These are phyloP conservation scores for Rhinella marina DNA, from an alignment of 2,797 vertebrate species.

Conservation along the genomic window DNA sequence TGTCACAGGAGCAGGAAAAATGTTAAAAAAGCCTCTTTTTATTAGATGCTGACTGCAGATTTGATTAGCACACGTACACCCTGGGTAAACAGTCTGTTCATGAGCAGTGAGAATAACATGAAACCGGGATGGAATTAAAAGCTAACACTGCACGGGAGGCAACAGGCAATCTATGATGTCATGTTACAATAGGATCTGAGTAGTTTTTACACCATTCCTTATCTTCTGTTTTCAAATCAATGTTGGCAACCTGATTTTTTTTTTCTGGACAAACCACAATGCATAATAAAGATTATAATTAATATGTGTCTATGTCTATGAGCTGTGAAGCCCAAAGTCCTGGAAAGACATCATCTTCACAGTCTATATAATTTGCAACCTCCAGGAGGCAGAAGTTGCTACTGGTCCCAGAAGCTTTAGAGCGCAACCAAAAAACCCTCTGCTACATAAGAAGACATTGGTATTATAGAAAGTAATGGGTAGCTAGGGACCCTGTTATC, in stretches of 20 bases:
- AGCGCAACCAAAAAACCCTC: too few relatives aligned
- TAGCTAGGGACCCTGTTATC: too few relatives aligned
- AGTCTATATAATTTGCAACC: too few relatives aligned
- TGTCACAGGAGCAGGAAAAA: conserved; percentile 52
- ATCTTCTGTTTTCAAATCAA: not conserved
- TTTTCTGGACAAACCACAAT: too few relatives aligned
- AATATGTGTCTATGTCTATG: too few relatives aligned
- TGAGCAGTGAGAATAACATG: not conserved
- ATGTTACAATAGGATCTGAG: not conserved
- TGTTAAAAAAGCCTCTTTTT: conserved; percentile 57
- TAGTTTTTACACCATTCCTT: not conserved
- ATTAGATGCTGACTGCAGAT: conserved; percentile 45
- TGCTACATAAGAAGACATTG: too few relatives aligned
- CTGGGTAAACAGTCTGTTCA: conserved; percentile 54
- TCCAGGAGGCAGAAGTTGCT: too few relatives aligned
- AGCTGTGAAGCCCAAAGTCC: too few relatives aligned
- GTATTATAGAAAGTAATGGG: too few relatives aligned
- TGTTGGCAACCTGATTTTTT: not conserved
- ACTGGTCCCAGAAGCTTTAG: too few relatives aligned
- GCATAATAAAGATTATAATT: too few relatives aligned
- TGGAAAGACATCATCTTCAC: too few relatives aligned
- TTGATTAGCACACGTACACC: conserved; percentile 25
- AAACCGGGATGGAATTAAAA: not conserved
- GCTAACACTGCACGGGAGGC: not conserved
- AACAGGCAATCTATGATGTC: not conserved